Conservation (phyloP, 2,797 vertebrate species). For the Pseudochirops corinnae region DNA sequence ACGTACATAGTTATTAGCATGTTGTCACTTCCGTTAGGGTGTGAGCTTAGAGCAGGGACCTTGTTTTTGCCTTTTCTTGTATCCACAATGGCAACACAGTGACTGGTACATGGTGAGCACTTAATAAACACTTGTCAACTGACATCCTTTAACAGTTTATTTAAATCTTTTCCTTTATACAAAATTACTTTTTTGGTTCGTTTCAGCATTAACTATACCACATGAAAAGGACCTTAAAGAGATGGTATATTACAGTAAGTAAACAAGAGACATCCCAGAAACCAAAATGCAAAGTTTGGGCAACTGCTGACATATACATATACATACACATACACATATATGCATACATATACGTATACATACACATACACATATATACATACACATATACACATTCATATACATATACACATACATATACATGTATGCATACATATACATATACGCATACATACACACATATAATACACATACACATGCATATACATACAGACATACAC, state of each 20-base stretch:
- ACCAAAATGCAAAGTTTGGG: not conserved
- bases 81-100: not conserved
- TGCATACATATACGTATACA: too few relatives aligned
- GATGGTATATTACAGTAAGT: not conserved
- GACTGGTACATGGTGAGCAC: not conserved
- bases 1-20: not conserved
- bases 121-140: slow-evolving; percentile 40
- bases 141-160: not conserved
- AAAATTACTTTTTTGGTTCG: not conserved
- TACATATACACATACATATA: too few relatives aligned
- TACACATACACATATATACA: too few relatives aligned
- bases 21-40: not conserved
- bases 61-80: not conserved
- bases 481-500: too few relatives aligned
- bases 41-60: not conserved
- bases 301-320: not conserved
- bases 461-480: too few relatives aligned
- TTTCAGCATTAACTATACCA: not conserved
- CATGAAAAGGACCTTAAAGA: not conserved
- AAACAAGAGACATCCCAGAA: not conserved
- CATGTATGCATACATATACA: too few relatives aligned
- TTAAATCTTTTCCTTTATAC: not conserved
- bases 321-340: not conserved
- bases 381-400: too few relatives aligned
- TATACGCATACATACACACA: too few relatives aligned